Evolutionary conservation across 2,113 vertebrate species (phyloP).

Genomic region (Myotis yumanensis): DNA sequence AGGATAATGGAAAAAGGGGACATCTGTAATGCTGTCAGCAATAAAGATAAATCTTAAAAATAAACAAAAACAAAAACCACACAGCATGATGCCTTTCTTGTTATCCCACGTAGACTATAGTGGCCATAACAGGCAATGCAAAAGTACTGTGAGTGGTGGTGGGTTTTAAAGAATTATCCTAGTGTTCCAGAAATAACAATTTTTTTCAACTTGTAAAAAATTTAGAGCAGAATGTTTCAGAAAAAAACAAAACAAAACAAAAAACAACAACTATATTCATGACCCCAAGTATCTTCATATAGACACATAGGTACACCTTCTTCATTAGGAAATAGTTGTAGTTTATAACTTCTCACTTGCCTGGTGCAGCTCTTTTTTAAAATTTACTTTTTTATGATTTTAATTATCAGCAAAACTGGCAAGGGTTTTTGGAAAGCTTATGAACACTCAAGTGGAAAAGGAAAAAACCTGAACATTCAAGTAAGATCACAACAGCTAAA

Average conservation of each 20-base stretch:
- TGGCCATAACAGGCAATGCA: not conserved
- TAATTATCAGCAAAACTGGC: not conserved
- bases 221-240: not conserved
- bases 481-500: not conserved
- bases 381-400: not conserved
- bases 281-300: not conserved
- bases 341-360: not conserved
- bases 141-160: rapidly evolving
- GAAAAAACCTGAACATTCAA: not conserved
- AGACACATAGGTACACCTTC: not conserved
- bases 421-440: not conserved
- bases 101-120: not conserved
- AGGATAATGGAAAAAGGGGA: not conserved
- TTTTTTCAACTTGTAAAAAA: not conserved
- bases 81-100: not conserved
- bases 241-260: not conserved
- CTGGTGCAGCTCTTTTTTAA: not conserved
- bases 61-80: too few species aligned
- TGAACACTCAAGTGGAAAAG: not conserved
- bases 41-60: too few species aligned
- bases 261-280: not conserved
- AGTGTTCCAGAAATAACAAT: not conserved
- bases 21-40: too few species aligned
- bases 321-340: not conserved
- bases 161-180: not conserved